Percentiles rank a stretch among this genome's conserved stretches.
Evolutionary conservation across 2,888 invertebrate species (phyloP).

Genomic region (Rhagonycha fulva): DNA sequence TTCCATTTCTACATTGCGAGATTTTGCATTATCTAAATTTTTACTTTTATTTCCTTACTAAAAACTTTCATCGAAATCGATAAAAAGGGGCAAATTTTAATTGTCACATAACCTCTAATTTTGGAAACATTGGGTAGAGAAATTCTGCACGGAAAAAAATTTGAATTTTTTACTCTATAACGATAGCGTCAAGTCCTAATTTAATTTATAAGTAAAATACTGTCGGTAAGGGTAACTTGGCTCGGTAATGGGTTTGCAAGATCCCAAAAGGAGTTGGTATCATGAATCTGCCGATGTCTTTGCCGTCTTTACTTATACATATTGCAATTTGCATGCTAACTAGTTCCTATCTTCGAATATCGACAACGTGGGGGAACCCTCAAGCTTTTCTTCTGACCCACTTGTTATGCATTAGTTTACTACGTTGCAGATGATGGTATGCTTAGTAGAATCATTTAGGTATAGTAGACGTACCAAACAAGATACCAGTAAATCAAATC

Average conservation of each 20-base stretch:
- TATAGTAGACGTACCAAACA: neutral
- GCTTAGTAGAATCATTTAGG: slow-evolving; percentile 21
- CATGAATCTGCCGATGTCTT: slow-evolving; percentile 44
- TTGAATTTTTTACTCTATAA: neutral
- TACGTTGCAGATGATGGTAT: slow-evolving; percentile 24
- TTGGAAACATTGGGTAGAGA: neutral
- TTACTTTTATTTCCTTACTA: neutral
- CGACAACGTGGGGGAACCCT: slow-evolving; percentile 44
- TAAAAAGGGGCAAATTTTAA: neutral
- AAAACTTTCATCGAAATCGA: neutral
- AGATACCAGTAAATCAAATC: neutral
- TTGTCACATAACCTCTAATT: neutral
- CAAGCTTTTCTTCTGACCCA: slow-evolving; percentile 29
- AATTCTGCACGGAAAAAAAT: too few relatives aligned
- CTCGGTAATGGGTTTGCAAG: slow-evolving; percentile 24
- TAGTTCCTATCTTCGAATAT: slow-evolving; percentile 55
- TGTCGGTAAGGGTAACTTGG: slow-evolving; percentile 9
- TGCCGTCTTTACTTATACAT: slow-evolving; percentile 46
- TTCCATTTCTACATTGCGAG: slow-evolving; percentile 4
- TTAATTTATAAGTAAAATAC: neutral
- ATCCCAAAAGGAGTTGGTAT: slow-evolving; percentile 21
- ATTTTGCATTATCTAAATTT: neutral
- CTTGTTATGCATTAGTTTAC: slow-evolving; percentile 31
- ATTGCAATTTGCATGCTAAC: slow-evolving; percentile 56
- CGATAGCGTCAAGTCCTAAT: neutral